These are phyloP conservation scores for Cuniculus paca DNA, from an alignment of 2,797 vertebrate genomes.

Conservation along the genomic window DNA sequence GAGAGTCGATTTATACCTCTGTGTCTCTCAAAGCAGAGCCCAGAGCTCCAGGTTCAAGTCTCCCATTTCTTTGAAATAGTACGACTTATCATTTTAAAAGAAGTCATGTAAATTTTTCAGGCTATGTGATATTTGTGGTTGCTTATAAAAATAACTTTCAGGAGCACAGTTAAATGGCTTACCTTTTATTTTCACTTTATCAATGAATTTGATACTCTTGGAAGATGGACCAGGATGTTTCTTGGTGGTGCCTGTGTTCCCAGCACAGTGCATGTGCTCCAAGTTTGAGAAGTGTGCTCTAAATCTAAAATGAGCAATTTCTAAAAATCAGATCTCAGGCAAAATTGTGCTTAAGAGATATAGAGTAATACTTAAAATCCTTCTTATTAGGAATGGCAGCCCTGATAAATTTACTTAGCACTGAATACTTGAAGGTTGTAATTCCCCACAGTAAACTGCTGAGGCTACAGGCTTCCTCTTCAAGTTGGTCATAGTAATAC, in stretches of 20 bases:
- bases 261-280: not conserved
- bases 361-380: not conserved
- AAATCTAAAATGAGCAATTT: slow-evolving; percentile 51
- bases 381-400: slow-evolving; percentile 23
- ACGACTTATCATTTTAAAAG: slow-evolving; percentile 12
- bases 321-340: not conserved
- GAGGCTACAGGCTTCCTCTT: not conserved
- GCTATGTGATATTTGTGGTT: not conserved
- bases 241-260: not conserved
- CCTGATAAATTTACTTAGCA: not conserved
- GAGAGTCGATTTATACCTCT: not conserved
- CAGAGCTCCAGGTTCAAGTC: not conserved
- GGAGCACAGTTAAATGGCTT: not conserved
- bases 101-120: not conserved
- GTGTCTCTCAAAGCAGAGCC: not conserved
- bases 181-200: slow-evolving; percentile 50
- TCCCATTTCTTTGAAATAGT: slow-evolving; percentile 25
- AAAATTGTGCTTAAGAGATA: slow-evolving; percentile 48
- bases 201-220: not conserved
- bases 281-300: not conserved
- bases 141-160: slow-evolving; percentile 1
- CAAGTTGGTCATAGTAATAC: not conserved
- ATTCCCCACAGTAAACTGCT: slow-evolving; percentile 2
- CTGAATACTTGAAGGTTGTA: not conserved
- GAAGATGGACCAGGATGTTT: not conserved